Percentiles rank a stretch among this genome's conserved stretches.
Evolutionary conservation across 2,113 vertebrate species (phyloP).

Genomic region (Alectura lathami): DNA sequence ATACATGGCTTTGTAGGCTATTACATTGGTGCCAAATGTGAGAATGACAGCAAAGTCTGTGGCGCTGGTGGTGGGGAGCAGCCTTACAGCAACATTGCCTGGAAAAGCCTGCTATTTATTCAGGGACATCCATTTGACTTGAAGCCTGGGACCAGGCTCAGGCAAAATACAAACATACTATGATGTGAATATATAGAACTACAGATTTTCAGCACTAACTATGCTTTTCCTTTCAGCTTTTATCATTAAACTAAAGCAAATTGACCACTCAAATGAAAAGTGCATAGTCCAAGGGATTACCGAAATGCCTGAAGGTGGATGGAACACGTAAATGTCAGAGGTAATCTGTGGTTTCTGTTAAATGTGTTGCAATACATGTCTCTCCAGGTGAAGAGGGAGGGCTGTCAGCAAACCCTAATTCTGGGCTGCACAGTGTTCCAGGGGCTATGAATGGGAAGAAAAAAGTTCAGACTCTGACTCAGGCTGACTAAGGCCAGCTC

Average conservation of each 20-base stretch:
- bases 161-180: not conserved
- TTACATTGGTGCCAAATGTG: not conserved
- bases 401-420: not conserved
- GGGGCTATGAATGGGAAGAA: not conserved
- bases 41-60: not conserved
- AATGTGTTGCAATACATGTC: not conserved
- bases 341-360: not conserved
- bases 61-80: not conserved
- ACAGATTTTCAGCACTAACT: not conserved
- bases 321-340: not conserved
- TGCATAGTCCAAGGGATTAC: not conserved
- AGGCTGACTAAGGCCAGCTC: not conserved
- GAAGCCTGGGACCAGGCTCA: not conserved
- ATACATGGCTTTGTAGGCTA: not conserved
- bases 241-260: not conserved
- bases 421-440: not conserved
- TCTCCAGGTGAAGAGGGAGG: not conserved
- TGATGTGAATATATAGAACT: not conserved
- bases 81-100: not conserved
- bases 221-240: not conserved
- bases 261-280: not conserved
- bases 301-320: not conserved
- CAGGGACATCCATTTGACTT: not conserved
- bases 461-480: not conserved
- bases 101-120: not conserved